Base-by-base conservation (phyloP, 2,888 invertebrate genomes). In the Hyles lineata region DNA sequence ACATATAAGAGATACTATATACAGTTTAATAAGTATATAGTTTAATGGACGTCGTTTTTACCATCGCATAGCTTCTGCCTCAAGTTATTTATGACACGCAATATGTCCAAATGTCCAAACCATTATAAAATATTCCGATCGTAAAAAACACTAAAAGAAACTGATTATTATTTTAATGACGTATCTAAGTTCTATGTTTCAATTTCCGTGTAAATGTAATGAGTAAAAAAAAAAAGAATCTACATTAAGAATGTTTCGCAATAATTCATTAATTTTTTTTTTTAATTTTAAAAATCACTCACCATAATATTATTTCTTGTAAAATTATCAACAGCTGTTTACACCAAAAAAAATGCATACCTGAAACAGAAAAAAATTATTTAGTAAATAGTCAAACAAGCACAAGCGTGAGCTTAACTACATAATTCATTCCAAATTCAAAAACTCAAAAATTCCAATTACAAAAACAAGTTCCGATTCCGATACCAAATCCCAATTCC, bases 101-200 rank as follows among this genome's bases (percentile, higher is more conserved):
- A 67, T 67, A 67, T 50, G 43, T 50, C 50, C 25, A 67, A 67
- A 50, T 67, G 67, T 67, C 67, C 67, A 67, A 67, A 67, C 67
- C 17, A 67, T 67, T 67, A 67, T 50, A 67, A 67, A 67, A 67
- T 50, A 50, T 67, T 50, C 23, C 15, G 23, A 23, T 67, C 67
- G 67, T 67, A 67, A 63, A 62, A 67, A 67, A 55, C 50, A 67
- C 50, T 11, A 23, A 35, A 50, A 67, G 67, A 67, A 67, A 67
- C 67, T 67, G 67, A 21, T 67, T 67, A 67, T 67, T 67, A 43
- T 67, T 67, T 50, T 67, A 23, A 67, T 23, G 23, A 60, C 23
- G 19, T 35, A 62, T 62, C 62, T 32, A 32, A 17, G 32, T 62
- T 62, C 19, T 43, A 11, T 1, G 61, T 21, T 60, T 29, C 61